Percentiles rank a stretch among this genome's conserved stretches.
These are phyloP conservation scores for Glossophaga mutica DNA, from an alignment of 2,797 vertebrate genomes.

Conservation along the genomic window DNA sequence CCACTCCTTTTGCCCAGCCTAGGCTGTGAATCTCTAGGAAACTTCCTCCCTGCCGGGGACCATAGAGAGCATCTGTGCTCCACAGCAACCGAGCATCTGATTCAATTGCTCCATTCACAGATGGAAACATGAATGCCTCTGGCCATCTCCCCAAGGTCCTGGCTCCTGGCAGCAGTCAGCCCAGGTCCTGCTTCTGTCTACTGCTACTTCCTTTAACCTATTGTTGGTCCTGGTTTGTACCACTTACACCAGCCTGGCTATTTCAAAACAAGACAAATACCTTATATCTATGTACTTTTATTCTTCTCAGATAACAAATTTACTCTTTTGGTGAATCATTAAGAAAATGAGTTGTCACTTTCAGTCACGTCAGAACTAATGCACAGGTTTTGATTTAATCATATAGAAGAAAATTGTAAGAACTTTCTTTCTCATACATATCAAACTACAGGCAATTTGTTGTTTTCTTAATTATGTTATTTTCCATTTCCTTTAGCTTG, in stretches of 20 bases:
- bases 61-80: neutral
- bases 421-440: neutral
- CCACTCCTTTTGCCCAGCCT: neutral
- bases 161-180: neutral
- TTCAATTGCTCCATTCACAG: neutral
- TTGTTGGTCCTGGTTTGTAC: neutral
- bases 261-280: neutral
- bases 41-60: neutral
- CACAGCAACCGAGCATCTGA: neutral
- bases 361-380: neutral
- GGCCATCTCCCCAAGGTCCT: neutral
- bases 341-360: neutral
- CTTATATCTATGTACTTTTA: neutral
- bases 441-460: neutral
- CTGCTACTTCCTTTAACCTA: neutral
- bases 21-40: neutral
- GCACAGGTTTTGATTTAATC: neutral
- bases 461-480: neutral
- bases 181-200: neutral
- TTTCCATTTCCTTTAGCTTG: constrained; percentile 48
- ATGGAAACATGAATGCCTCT: neutral
- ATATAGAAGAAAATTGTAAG: neutral
- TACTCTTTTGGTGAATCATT: neutral
- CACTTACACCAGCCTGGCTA: neutral
- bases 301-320: neutral